Percentiles rank a stretch among this genome's conserved stretches.
These are phyloP conservation scores for Nemoura dubitans DNA, from an alignment of 2,888 invertebrate species.

Conservation along the genomic window DNA sequence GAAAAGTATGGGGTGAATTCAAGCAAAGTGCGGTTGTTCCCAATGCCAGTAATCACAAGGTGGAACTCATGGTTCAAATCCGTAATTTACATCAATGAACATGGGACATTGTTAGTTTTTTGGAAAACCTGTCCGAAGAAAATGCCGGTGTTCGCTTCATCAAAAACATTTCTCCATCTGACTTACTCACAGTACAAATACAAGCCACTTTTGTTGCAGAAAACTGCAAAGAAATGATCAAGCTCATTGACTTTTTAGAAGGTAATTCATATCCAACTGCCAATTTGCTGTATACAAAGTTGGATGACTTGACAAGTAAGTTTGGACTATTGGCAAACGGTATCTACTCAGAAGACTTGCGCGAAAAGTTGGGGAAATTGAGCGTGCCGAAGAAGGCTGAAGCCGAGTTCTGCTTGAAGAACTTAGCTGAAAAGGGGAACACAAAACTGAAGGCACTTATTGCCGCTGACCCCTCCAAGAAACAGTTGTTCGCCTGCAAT, in stretches of 20 bases:
- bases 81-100: constrained; percentile 40
- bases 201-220: constrained; percentile 29
- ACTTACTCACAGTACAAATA: not conserved
- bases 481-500: too few species aligned
- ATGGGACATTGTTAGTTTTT: too few species aligned
- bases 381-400: too few species aligned
- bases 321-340: not conserved
- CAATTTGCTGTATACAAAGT: not conserved
- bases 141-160: constrained; percentile 27
- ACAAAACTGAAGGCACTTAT: too few species aligned
- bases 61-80: constrained; percentile 47
- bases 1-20: constrained; percentile 18
- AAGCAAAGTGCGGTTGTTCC: constrained; percentile 43
- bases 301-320: not conserved
- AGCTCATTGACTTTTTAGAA: constrained; percentile 29
- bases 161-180: not conserved
- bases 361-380: too few species aligned
- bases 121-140: constrained; percentile 27
- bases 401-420: too few species aligned
- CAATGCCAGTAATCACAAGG: constrained; percentile 44
- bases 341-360: not conserved
- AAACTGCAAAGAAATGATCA: not conserved
- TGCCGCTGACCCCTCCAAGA: too few species aligned
- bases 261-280: constrained; percentile 12
- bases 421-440: too few species aligned